Base-by-base conservation (phyloP, 1,140 invertebrate genomes). In the Drosophila watanabei region DNA sequence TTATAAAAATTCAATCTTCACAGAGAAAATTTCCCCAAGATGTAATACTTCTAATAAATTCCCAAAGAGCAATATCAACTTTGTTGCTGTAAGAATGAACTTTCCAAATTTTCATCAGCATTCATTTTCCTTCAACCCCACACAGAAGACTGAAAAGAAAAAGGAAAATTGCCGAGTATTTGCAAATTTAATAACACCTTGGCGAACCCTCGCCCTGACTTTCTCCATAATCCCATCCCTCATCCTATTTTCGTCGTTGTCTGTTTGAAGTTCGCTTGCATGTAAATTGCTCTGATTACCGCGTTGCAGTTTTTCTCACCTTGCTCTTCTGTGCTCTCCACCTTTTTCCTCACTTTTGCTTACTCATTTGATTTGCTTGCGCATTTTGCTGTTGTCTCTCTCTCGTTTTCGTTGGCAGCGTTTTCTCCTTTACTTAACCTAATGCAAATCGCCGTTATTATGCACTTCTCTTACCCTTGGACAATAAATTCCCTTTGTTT, bases 231-330 rank as follows among this genome's bases (percentile, higher is more conserved):
- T 73, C 54, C 68, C n/a, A 73, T 73, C 37, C 54, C 30, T 51
- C 68, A 69, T 32, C 45, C 43, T 57, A 45, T 37, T 59, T 57
- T 72, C 37, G 45, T 68, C 68, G 59, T 75, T 82, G 82, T 86
- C 82, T 89, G 68, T 79, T 90, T 82, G 79, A 88, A 90, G 82
- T 89, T 90, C 89, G 79, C 87, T 82, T 90, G 86, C 86, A 89
- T 89, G 86, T 85, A 89, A 90, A 89, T 89, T 86, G 86, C 86
- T 76, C 86, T 89, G 87, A 89, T 89, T 89, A 89, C 82, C 82
- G 71, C 75, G 87, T 77, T 90, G 87, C 86, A 86, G 70, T 86
- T 90, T 87, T 79, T 63, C 66, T 41, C 51, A 14, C 45, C 59
- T 49, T 51, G 45, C 64, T 13, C 41, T 4, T 13, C 41, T 4